Evolutionary conservation across 2,113 vertebrate genomes (phyloP).

Genomic region (Regulus satrapa): DNA sequence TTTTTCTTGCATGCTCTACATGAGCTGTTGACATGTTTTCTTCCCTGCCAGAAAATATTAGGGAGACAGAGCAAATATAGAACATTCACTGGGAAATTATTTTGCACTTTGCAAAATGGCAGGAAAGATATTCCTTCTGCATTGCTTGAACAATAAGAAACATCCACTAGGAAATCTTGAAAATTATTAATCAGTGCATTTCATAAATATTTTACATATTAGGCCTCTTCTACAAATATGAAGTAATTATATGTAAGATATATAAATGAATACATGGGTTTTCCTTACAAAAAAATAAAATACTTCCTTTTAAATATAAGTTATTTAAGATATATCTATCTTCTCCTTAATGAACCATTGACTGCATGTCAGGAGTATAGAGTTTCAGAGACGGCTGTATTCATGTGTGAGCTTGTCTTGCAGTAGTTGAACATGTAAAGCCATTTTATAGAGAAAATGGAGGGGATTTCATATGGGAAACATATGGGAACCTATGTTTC

Average conservation of each 20-base stretch:
- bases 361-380: background rate
- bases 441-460: background rate
- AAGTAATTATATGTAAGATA: background rate
- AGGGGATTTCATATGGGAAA: background rate
- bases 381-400: background rate
- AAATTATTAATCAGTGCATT: background rate
- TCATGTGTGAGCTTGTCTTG: background rate
- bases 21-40: background rate
- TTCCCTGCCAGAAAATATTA: background rate
- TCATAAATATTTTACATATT: background rate
- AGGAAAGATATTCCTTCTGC: background rate
- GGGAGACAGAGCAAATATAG: background rate
- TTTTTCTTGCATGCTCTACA: background rate
- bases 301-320: background rate
- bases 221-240: background rate
- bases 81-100: background rate
- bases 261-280: background rate
- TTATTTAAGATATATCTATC: background rate
- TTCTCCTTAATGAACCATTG: background rate
- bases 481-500: too few species aligned
- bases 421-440: background rate
- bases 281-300: background rate
- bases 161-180: background rate
- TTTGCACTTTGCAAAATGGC: background rate
- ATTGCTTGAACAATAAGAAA: background rate